Evolutionary conservation across 2,797 vertebrate species (phyloP).

Genomic region (Pantherophis alleghaniensis): DNA sequence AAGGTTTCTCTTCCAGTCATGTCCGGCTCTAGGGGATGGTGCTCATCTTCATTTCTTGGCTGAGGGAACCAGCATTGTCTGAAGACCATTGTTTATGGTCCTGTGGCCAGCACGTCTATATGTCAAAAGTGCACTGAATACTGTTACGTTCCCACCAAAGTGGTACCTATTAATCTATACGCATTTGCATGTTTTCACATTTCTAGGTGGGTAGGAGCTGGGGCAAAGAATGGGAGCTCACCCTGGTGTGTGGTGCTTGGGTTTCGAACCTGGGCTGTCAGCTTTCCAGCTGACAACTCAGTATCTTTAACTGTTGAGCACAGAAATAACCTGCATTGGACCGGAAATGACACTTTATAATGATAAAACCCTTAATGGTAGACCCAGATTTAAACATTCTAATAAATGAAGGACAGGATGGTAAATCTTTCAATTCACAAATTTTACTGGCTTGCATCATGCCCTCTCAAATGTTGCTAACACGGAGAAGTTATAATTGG

Average conservation of each 20-base stretch:
- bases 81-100: not conserved
- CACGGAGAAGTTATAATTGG: not conserved
- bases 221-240: not conserved
- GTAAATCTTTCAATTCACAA: not conserved
- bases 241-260: not conserved
- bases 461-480: not conserved
- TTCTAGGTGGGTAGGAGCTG: not conserved
- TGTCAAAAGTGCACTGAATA: not conserved
- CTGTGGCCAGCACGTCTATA: not conserved
- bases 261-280: not conserved
- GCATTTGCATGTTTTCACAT: not conserved
- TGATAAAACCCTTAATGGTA: not conserved
- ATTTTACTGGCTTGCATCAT: not conserved
- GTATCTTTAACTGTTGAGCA: not conserved
- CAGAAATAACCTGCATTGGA: not conserved
- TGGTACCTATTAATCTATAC: not conserved
- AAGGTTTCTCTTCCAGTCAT: not conserved
- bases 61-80: not conserved
- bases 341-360: not conserved
- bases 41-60: not conserved
- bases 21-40: not conserved
- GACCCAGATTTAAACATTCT: not conserved
- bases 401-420: not conserved
- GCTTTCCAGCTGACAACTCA: not conserved
- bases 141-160: not conserved